Evolutionary conservation across 1,140 invertebrate genomes (phyloP).

Genomic region (Aradophagus sp.): DNA sequence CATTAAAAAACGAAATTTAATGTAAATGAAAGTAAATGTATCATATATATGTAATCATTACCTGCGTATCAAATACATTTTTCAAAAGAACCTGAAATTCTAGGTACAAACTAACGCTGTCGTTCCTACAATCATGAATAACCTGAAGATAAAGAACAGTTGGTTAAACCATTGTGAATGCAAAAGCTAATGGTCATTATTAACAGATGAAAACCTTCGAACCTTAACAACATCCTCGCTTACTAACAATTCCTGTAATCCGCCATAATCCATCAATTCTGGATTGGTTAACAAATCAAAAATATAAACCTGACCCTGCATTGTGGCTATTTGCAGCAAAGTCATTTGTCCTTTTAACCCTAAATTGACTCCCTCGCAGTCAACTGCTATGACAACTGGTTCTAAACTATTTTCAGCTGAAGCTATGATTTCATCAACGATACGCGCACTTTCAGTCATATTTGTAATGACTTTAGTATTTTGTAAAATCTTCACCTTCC

Average conservation of each 20-base stretch:
- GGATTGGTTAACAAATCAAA: conserved; percentile 94
- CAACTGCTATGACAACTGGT: conserved; percentile 83
- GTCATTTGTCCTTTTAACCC: conserved; percentile 89
- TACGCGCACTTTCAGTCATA: conserved; percentile 83
- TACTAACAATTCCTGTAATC: conserved; percentile 87
- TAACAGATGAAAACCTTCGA: no score
- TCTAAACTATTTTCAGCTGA: conserved; percentile 75
- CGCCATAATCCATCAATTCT: conserved; percentile 84
- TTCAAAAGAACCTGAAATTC: conserved; percentile 91
- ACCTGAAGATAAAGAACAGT: conserved; percentile 77
- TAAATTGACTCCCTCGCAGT: conserved; percentile 94
- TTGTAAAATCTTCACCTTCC: conserved; percentile 87
- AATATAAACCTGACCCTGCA: conserved; percentile 85
- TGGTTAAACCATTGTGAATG: not conserved
- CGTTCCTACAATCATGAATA: conserved; percentile 95
- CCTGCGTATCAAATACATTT: conserved; percentile 97
- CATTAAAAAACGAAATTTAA: no score
- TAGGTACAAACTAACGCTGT: conserved; percentile 90
- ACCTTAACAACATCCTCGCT: conserved; percentile 90
- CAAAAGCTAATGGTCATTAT: no score
- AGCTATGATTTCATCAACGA: conserved; percentile 86
- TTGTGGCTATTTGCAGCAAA: conserved; percentile 88
- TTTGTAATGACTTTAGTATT: conserved; percentile 86
- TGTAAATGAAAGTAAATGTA: no score
- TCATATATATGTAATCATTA: conserved; percentile 58